phyloP scores from a whole-genome alignment of 23 tunicate species.

The Oikopleura vanhoeffeni region DNA sequence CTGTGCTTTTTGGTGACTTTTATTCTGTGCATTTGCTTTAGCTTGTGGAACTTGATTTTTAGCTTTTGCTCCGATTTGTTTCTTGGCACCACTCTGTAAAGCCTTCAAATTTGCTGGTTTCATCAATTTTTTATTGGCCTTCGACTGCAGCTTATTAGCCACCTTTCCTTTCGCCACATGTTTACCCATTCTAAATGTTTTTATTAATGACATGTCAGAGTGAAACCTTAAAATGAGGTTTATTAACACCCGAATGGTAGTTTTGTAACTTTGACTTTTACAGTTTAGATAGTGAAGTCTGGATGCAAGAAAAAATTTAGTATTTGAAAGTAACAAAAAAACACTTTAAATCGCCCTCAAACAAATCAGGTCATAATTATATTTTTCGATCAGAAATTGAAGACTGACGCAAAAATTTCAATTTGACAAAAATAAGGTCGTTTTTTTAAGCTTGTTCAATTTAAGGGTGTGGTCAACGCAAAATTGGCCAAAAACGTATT shows the following conservation, averaged over 20 bases:
- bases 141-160: background rate
- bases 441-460: too few species aligned
- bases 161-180: conserved; percentile 9
- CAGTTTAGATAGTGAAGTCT: background rate
- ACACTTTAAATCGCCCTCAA: too few species aligned
- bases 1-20: background rate
- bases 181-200: conserved; percentile 16
- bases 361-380: too few species aligned
- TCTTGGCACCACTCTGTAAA: background rate
- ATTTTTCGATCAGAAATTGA: too few species aligned
- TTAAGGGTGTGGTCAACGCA: too few species aligned
- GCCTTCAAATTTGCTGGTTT: background rate
- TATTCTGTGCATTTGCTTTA: background rate
- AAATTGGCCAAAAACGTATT: too few species aligned
- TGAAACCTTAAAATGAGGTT: too few species aligned
- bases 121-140: background rate
- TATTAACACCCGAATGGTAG: too few species aligned
- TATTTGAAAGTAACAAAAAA: too few species aligned
- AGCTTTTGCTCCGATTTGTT: background rate
- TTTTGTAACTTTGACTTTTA: background rate
- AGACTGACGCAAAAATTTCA: too few species aligned
- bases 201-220: too few species aligned
- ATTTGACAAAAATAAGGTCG: too few species aligned
- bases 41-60: background rate
- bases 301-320: background rate